Evolutionary conservation across 1,140 invertebrate species (phyloP).

Genomic region (Lucilia cuprina): DNA sequence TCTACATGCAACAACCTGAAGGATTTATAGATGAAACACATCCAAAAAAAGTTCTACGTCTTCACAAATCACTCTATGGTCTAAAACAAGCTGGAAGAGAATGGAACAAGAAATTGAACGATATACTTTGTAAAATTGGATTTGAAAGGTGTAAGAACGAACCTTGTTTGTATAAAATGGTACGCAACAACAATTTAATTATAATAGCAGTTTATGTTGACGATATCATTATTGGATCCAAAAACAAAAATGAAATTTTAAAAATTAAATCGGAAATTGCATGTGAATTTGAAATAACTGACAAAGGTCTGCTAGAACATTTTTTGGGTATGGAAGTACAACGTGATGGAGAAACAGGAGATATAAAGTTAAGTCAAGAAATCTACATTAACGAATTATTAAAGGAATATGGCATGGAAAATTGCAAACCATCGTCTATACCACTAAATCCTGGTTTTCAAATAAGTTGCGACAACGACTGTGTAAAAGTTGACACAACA

Average conservation of each 20-base stretch:
- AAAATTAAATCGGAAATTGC: background rate
- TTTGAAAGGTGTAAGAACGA: background rate
- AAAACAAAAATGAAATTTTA: no score
- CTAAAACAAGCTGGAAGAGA: conserved; percentile 38
- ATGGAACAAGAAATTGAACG: conserved; percentile 6
- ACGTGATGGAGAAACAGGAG: background rate
- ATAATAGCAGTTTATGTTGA: conserved; percentile 12
- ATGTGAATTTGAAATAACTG: background rate
- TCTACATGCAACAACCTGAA: conserved; percentile 60
- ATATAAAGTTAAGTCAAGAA: conserved; percentile 49
- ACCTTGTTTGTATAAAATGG: conserved; percentile 11
- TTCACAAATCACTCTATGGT: conserved; percentile 39
- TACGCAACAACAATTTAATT: background rate
- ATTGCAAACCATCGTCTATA: conserved; percentile 52
- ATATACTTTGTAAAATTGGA: background rate
- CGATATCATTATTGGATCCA: conserved; percentile 44
- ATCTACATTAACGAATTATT: no score
- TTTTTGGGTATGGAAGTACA: background rate
- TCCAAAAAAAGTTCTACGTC: conserved; percentile 36
- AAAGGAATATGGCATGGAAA: conserved; percentile 54
- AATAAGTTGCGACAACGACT: no score
- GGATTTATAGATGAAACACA: conserved; percentile 39
- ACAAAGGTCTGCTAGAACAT: background rate
- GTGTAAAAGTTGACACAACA: no score
- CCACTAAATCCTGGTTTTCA: conserved; percentile 44